Conservation (phyloP, 2,888 invertebrate genomes). For the Caenorhabditis becei region DNA sequence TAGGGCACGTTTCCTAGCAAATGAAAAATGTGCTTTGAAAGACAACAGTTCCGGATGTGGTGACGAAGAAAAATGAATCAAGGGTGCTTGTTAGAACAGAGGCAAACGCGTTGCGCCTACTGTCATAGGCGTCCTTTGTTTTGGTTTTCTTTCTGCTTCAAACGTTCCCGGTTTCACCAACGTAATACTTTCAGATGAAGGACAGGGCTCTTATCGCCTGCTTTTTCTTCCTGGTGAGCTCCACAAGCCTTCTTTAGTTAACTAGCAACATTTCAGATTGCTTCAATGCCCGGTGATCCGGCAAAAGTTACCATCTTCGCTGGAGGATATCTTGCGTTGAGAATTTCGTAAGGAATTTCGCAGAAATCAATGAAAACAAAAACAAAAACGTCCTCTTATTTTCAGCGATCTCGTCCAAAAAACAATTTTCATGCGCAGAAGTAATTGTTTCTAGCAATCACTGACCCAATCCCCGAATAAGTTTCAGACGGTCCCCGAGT, state of each 20-base stretch:
- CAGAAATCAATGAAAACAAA: not conserved
- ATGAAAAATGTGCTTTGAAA: slow-evolving; percentile 13
- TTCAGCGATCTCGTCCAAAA: not conserved
- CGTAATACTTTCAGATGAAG: slow-evolving; percentile 36
- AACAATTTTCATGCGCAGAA: not conserved
- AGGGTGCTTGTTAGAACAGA: slow-evolving; percentile 29
- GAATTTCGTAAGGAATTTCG: not conserved
- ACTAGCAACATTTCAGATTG: slow-evolving; percentile 1
- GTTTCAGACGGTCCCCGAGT: not conserved
- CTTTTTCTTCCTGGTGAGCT: slow-evolving; percentile 14
- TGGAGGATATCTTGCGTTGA: not conserved
- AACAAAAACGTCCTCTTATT: not conserved
- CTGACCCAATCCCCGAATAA: too few species aligned
- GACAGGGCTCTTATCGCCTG: slow-evolving; percentile 8
- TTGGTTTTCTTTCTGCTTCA: slow-evolving; percentile 6
- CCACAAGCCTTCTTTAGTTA: not conserved
- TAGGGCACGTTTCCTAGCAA: slow-evolving; percentile 1
- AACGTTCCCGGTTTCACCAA: too few species aligned
- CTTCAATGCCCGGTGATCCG: not conserved
- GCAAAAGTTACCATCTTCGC: not conserved
- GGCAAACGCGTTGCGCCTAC: slow-evolving; percentile 25
- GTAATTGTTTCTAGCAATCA: too few species aligned
- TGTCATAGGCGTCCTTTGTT: slow-evolving; percentile 3
- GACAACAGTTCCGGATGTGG: slow-evolving; percentile 25
- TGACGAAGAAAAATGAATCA: slow-evolving; percentile 51